Base-by-base conservation (phyloP, 2,797 vertebrate species). In the Sebastes steindachneri region DNA sequence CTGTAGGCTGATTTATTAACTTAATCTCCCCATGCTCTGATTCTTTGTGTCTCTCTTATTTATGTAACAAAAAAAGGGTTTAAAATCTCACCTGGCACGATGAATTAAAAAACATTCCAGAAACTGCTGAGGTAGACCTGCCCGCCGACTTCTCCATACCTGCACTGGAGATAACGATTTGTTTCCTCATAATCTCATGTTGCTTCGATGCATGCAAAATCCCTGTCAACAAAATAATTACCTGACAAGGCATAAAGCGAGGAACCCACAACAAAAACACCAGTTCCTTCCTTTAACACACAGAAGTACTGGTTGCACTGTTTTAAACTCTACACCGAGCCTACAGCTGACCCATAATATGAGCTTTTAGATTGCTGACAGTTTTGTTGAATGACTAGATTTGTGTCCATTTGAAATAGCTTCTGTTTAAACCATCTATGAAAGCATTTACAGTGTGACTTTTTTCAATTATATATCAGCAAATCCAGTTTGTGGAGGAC, bases 401-500 rank as follows among this genome's bases (percentile, higher is more conserved):
- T 28, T 54, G n/a, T 21, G 9, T 57, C 11, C 10, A 23, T 69
- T 54, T 66, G 2, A 74, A 73, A 59, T 28, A 0, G n/a, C 17
- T 25, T 33, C 28, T 31, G 2, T 57, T 68, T 9, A 51, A 75
- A 67, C 23, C 2, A 3, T 25, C 8, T 10, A 3, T 69, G 4
- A 60, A 58, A n/a, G 14, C 5, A 31, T 10, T 37, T 8, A 37
- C 11, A 70, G 2, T n/a, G 21, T 59, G 4, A 21, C 79, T 57
- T 25, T 67, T 77, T 4, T 73, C 37, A 41, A 41, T 15, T 35
- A 14, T 28, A 25, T 19, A 12, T 25, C 70, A 99, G 97, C 97
- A 99, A 96, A 98, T 99, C 94, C 98, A 99, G 79, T 99, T 99
- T 96, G 97, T 97, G 76, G 98, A 98, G 95, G 97, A 99, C 92